phyloP scores from a whole-genome alignment of 92 coral and sea anemone genomes.

The Chrysogorgia sp. region DNA sequence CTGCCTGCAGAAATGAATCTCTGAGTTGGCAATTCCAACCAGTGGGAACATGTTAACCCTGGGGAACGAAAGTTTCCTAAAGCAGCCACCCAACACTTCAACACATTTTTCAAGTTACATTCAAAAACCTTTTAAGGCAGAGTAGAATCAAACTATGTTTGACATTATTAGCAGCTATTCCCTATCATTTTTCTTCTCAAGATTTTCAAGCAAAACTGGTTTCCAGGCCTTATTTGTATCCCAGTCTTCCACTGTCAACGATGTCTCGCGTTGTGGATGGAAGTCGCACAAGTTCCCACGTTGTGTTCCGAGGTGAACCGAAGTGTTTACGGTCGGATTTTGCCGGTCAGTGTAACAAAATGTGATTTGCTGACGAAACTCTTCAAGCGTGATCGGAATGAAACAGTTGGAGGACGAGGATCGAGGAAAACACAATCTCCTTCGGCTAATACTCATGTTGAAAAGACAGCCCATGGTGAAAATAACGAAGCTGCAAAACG shows the following conservation, averaged over 20 bases:
- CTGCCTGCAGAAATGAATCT: background rate
- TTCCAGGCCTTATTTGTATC: slow-evolving; percentile 79
- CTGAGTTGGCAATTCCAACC: no score
- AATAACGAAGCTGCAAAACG: background rate
- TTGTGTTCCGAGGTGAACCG: slow-evolving; percentile 15
- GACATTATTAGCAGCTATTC: background rate
- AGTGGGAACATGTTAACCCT: no score
- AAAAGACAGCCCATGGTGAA: background rate
- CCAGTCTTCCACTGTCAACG: slow-evolving; percentile 94
- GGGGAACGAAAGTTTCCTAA: no score
- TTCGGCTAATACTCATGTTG: background rate
- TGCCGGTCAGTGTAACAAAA: slow-evolving; percentile 33
- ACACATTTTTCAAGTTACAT: no score
- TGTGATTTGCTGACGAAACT: slow-evolving; percentile 17
- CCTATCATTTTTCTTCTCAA: slow-evolving; percentile 9
- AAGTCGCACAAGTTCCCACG: slow-evolving; percentile 69
- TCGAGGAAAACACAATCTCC: no score
- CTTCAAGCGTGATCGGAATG: background rate
- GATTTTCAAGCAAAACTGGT: slow-evolving; percentile 74
- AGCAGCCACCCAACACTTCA: no score
- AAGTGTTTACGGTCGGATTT: slow-evolving; percentile 10
- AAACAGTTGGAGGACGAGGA: background rate
- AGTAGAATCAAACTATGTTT: no score
- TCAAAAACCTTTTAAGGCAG: no score
- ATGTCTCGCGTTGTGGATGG: slow-evolving; percentile 76